These are phyloP conservation scores for Hirudinaria manillensis DNA, from an alignment of 2,888 invertebrate genomes.

Conservation along the genomic window DNA sequence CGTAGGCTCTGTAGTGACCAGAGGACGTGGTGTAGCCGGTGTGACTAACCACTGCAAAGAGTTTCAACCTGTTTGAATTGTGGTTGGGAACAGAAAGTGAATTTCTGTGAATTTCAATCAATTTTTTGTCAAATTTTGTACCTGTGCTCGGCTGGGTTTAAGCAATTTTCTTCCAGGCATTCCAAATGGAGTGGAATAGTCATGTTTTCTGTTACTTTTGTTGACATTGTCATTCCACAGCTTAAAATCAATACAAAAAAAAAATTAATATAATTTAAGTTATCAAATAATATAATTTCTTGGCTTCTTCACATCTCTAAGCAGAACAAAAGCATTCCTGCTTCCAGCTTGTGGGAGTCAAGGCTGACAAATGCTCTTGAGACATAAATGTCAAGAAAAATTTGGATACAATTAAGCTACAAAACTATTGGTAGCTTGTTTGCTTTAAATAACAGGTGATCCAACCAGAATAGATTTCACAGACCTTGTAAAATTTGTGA, in stretches of 20 bases:
- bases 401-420: too few species aligned
- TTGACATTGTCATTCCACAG: background rate
- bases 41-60: background rate
- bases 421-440: too few species aligned
- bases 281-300: too few species aligned
- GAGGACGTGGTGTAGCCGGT: background rate
- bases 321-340: too few species aligned
- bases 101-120: background rate
- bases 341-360: too few species aligned
- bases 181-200: background rate
- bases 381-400: too few species aligned
- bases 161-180: background rate
- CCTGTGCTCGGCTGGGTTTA: background rate
- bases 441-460: too few species aligned
- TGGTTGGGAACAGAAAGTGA: background rate
- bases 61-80: background rate
- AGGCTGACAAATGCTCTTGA: too few species aligned
- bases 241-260: background rate
- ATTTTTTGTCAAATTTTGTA: background rate
- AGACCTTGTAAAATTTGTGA: too few species aligned
- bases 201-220: constrained; percentile 2
- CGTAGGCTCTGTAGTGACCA: background rate
- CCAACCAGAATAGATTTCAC: too few species aligned
- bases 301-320: too few species aligned
- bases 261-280: too few species aligned